A percentile compares a stretch with the other conserved stretches of the same genome.
Conservation (phyloP, 2,888 invertebrate genomes). For the Tetragonisca angustula region DNA sequence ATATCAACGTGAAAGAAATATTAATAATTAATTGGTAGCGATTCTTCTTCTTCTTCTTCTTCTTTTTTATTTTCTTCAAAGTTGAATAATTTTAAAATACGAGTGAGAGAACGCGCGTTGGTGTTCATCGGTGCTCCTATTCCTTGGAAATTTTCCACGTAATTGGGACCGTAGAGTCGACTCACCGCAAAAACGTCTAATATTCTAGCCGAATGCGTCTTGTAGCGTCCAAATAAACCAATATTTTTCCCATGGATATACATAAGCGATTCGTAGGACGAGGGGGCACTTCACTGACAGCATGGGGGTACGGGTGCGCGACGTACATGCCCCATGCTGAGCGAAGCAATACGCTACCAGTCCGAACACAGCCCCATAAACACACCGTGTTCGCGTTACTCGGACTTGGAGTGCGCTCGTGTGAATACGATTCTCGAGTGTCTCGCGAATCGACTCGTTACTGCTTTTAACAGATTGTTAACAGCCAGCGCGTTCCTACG, state of each 20-base stretch:
- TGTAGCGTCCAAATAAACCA: conserved; percentile 78
- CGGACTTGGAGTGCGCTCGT: conserved; percentile 71
- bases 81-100: neutral
- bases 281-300: conserved; percentile 78
- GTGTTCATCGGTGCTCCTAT: neutral
- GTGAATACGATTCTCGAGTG: conserved; percentile 77
- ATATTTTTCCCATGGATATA: conserved; percentile 83
- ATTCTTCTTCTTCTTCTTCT: neutral
- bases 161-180: conserved; percentile 21
- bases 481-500: conserved; percentile 35
- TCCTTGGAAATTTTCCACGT: neutral
- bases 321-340: conserved; percentile 79
- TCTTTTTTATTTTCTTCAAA: neutral
- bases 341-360: conserved; percentile 80
- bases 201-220: conserved; percentile 62
- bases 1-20: too few species aligned
- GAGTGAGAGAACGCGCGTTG: too few species aligned
- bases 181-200: conserved; percentile 44
- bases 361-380: conserved; percentile 76
- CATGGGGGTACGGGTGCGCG: conserved; percentile 78
- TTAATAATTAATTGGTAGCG: neutral
- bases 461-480: conserved; percentile 64
- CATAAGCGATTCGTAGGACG: conserved; percentile 76
- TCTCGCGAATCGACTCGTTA: conserved; percentile 72
- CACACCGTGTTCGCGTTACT: conserved; percentile 74